A percentile compares a stretch with the other conserved stretches of the same genome.
phyloP scores from a whole-genome alignment of 2,113 vertebrate species.

The Mirounga angustirostris region DNA sequence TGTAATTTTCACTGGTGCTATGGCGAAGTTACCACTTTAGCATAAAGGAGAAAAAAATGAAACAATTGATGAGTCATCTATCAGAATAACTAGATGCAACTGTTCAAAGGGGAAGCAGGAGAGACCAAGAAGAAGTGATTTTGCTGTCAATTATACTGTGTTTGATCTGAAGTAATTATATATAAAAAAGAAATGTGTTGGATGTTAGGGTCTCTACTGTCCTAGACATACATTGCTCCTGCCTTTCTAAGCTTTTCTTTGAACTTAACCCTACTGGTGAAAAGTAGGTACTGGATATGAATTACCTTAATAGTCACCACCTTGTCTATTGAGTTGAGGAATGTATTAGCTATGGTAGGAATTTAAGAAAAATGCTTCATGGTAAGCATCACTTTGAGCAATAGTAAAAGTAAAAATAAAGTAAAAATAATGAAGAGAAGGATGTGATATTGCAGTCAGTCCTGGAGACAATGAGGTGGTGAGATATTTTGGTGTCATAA shows the following conservation, averaged over 20 bases:
- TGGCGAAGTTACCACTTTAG: conserved; percentile 12
- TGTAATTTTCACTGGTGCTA: conserved; percentile 35
- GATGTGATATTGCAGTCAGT: neutral
- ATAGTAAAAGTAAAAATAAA: neutral
- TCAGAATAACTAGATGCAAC: conserved; percentile 49
- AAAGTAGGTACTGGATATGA: neutral
- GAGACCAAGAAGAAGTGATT: neutral
- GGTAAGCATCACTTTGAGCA: neutral
- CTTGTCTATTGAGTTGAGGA: neutral
- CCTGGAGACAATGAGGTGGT: neutral
- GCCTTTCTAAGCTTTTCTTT: neutral
- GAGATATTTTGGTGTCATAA: neutral
- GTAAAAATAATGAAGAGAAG: conserved; percentile 27
- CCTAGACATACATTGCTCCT: neutral
- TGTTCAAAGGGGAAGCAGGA: neutral
- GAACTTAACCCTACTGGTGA: neutral
- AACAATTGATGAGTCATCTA: conserved; percentile 17
- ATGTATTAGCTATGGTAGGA: neutral
- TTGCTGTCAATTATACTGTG: conserved; percentile 36
- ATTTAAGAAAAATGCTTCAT: neutral
- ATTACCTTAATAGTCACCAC: neutral
- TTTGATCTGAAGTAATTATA: conserved; percentile 41
- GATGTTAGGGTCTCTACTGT: neutral
- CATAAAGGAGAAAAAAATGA: conserved; percentile 27
- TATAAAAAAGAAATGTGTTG: neutral